A percentile compares a stretch with the other conserved stretches of the same genome.
Evolutionary conservation across 1,140 invertebrate species (phyloP).

Genomic region (Riptortus pedestris): DNA sequence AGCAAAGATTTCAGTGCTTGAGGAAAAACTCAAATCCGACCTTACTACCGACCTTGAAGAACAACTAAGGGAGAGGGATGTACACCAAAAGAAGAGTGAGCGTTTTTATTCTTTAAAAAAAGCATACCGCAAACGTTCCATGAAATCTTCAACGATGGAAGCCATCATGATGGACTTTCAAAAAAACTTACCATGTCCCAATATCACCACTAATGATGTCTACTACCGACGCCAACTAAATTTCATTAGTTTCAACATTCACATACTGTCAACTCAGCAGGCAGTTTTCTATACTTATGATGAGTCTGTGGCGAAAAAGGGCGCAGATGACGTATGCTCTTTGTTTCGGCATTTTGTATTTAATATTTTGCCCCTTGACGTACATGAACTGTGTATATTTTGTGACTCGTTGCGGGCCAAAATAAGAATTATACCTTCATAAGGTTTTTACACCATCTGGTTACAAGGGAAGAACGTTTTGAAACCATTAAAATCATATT

Average conservation of each 20-base stretch:
- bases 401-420: constrained; percentile 21
- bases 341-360: constrained; percentile 24
- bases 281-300: constrained; percentile 28
- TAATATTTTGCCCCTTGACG: constrained; percentile 20
- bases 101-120: neutral
- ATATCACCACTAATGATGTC: constrained; percentile 26
- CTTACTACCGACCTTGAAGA: neutral
- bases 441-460: constrained; percentile 21
- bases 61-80: neutral
- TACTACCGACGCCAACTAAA: constrained; percentile 27
- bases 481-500: constrained; percentile 21
- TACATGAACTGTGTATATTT: too few relatives aligned
- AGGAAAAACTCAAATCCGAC: neutral
- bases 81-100: neutral
- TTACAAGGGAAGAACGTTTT: too few relatives aligned
- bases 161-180: neutral
- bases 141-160: neutral
- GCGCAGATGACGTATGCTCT: constrained; percentile 26
- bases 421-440: constrained; percentile 25
- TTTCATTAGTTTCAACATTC: constrained; percentile 28
- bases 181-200: constrained; percentile 22
- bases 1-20: constrained; percentile 6
- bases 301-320: constrained; percentile 27
- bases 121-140: neutral
- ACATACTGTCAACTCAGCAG: constrained; percentile 21